phyloP scores from a whole-genome alignment of 2,113 vertebrate genomes.

The Anguilla japonica region DNA sequence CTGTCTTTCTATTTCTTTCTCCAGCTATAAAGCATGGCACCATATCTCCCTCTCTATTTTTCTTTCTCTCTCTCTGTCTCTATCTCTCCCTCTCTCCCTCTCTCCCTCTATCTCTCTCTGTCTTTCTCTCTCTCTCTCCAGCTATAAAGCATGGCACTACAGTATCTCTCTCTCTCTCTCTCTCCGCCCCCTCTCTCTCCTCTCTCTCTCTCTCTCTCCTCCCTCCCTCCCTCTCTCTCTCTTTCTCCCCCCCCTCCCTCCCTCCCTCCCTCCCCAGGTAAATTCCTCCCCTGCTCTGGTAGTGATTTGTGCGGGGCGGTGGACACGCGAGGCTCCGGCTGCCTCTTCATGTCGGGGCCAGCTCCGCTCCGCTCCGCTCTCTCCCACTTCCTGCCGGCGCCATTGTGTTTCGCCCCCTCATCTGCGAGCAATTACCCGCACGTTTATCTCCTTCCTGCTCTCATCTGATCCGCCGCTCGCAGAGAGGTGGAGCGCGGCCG shows the following conservation, averaged over 20 bases:
- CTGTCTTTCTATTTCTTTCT: not conserved
- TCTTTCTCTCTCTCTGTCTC: not conserved
- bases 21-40: too few species aligned
- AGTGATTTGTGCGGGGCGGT: constrained; percentile 41
- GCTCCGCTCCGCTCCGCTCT: constrained; percentile 18
- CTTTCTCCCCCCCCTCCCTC: not conserved
- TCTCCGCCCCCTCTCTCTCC: not conserved
- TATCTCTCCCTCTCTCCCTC: too few species aligned
- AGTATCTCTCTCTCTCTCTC: not conserved
- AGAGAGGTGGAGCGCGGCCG: constrained; percentile 56
- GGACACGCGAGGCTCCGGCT: constrained; percentile 34
- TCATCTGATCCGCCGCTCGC: constrained; percentile 56
- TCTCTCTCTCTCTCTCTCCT: not conserved
- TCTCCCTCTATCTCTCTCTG: too few species aligned
- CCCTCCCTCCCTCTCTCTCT: not conserved
- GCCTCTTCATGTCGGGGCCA: constrained; percentile 15
- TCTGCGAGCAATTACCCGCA: constrained; percentile 65
- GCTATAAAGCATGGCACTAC: too few species aligned
- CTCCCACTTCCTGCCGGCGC: constrained; percentile 22
- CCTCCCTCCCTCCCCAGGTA: not conserved
- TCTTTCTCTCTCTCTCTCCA: too few species aligned
- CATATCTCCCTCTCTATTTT: not conserved
- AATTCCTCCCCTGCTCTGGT: constrained; percentile 6
- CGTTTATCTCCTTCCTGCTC: constrained; percentile 64
- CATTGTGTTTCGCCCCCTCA: constrained; percentile 40